These are phyloP conservation scores for Thaumatotibia leucotreta DNA, from an alignment of 1,140 invertebrate species.

Conservation along the genomic window DNA sequence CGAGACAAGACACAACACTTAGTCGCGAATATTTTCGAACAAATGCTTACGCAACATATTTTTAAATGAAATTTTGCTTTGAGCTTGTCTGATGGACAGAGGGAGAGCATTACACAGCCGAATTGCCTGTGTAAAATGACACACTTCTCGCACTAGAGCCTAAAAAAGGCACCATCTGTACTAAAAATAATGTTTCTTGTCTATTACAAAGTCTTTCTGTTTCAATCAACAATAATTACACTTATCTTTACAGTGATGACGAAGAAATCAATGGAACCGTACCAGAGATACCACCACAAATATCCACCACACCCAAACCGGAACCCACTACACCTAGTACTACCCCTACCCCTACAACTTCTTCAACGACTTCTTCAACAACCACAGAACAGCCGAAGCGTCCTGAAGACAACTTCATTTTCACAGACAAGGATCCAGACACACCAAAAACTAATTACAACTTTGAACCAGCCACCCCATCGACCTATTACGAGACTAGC, in stretches of 20 bases:
- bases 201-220: too few relatives aligned
- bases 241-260: background rate
- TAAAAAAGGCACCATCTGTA: too few relatives aligned
- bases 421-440: background rate
- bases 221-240: background rate
- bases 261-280: background rate
- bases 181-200: too few relatives aligned
- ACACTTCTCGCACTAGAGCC: too few relatives aligned
- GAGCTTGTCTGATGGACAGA: too few relatives aligned
- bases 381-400: constrained; percentile 9
- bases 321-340: constrained; percentile 18
- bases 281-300: background rate
- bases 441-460: background rate
- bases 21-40: too few relatives aligned
- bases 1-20: too few relatives aligned
- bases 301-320: background rate
- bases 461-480: background rate
- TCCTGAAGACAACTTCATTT: background rate
- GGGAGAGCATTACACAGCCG: too few relatives aligned
- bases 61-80: too few relatives aligned
- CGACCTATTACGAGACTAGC: constrained; percentile 12
- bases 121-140: too few relatives aligned
- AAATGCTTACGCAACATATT: too few relatives aligned
- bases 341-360: too few relatives aligned
- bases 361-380: constrained; percentile 19